A percentile compares a stretch with the other conserved stretches of the same genome.
Conservation (phyloP, 2,797 vertebrate genomes). For the Smutsia temminckii region DNA sequence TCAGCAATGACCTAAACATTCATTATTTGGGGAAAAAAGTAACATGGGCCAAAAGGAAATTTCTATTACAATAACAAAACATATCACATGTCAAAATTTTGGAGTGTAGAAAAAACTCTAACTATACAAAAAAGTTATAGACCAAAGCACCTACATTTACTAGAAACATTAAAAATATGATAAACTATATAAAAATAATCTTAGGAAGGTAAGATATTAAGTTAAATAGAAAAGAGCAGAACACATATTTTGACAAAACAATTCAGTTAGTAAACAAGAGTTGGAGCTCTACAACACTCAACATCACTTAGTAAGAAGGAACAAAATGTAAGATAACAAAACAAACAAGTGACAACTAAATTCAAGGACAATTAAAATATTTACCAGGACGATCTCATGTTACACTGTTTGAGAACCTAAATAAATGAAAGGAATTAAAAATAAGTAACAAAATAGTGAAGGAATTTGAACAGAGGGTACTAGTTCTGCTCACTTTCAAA, state of each 20-base stretch:
- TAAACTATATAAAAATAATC: not conserved
- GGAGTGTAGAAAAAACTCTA: not conserved
- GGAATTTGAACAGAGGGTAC: not conserved
- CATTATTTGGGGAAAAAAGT: not conserved
- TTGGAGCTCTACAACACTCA: not conserved
- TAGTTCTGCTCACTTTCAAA: not conserved
- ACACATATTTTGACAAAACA: slow-evolving; percentile 26
- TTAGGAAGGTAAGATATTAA: slow-evolving; percentile 14
- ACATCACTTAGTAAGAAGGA: not conserved
- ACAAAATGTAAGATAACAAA: not conserved
- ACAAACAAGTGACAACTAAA: not conserved
- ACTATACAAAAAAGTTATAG: not conserved
- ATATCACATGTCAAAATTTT: not conserved
- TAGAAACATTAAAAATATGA: slow-evolving; percentile 39
- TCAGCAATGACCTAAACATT: not conserved
- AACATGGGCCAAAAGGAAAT: slow-evolving; percentile 26
- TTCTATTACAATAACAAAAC: not conserved
- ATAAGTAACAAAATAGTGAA: not conserved
- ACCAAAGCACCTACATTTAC: slow-evolving; percentile 6
- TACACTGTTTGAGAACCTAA: not conserved
- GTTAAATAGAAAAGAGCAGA: not conserved
- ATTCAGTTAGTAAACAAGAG: not conserved
- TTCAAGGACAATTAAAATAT: not conserved
- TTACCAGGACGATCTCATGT: not conserved
- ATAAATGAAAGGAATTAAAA: not conserved